A percentile compares a stretch with the other conserved stretches of the same genome.
phyloP scores from a whole-genome alignment of 2,888 invertebrate species.

The Crocallis elinguaria region DNA sequence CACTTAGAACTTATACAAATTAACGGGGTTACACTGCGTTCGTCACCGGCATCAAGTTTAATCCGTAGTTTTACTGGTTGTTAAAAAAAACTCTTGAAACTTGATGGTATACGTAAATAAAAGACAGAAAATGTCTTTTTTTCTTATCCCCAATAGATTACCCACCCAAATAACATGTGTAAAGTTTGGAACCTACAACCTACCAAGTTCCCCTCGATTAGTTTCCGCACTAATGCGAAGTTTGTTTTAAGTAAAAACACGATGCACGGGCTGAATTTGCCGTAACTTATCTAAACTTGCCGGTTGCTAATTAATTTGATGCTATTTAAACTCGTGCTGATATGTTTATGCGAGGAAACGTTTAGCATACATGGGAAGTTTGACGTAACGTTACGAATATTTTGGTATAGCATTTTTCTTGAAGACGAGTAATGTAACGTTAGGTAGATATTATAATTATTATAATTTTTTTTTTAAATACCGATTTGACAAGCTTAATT shows the following conservation, averaged over 20 bases:
- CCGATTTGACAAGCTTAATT: no score
- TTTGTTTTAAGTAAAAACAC: conserved; percentile 49
- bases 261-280: conserved; percentile 39
- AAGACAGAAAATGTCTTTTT: no score
- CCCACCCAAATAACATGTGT: conserved; percentile 32
- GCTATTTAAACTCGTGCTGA: conserved; percentile 13
- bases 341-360: conserved; percentile 11
- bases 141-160: conserved; percentile 33
- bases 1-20: no score
- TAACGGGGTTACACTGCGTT: no score
- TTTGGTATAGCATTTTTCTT: no score
- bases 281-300: conserved; percentile 27
- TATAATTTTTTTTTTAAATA: no score
- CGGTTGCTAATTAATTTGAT: conserved; percentile 30
- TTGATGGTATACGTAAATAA: no score
- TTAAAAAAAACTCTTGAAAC: no score
- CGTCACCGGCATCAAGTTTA: no score
- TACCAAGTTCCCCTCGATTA: conserved; percentile 49
- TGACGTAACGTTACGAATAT: not conserved
- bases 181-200: conserved; percentile 43
- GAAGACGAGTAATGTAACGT: no score
- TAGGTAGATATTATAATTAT: no score
- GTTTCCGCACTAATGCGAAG: conserved; percentile 45
- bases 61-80: no score
- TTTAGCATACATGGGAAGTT: not conserved